phyloP scores from a whole-genome alignment of 2,888 invertebrate species.

The Tetragonula carbonaria region DNA sequence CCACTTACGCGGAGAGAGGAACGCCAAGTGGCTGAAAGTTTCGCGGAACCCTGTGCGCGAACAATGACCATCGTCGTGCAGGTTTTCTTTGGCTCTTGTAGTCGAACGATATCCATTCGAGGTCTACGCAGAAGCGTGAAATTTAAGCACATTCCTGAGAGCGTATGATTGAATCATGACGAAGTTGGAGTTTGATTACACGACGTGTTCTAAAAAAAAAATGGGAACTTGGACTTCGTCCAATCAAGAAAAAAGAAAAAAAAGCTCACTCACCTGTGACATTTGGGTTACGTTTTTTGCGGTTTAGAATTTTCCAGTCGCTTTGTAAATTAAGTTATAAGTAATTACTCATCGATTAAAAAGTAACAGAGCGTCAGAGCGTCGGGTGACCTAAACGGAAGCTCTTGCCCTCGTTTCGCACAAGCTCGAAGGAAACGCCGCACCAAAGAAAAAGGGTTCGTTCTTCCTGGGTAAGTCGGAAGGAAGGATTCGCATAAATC shows the following conservation, averaged over 20 bases:
- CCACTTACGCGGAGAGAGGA: background rate
- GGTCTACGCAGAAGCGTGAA: background rate
- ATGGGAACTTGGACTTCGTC: no score
- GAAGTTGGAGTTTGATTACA: no score
- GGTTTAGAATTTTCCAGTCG: no score
- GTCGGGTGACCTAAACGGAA: constrained; percentile 49
- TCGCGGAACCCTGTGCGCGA: constrained; percentile 1
- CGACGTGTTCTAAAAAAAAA: no score
- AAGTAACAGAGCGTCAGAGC: constrained; percentile 33
- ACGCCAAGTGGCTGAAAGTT: background rate
- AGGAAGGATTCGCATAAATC: constrained; percentile 81
- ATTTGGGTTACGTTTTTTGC: no score
- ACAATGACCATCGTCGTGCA: constrained; percentile 1
- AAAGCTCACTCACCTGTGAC: no score
- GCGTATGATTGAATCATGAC: no score
- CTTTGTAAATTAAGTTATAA: no score
- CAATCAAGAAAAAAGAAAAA: no score
- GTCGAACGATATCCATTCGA: background rate
- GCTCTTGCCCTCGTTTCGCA: constrained; percentile 17
- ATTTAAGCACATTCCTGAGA: background rate
- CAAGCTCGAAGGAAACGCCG: constrained; percentile 41
- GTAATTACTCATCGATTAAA: constrained; percentile 32
- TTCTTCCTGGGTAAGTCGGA: constrained; percentile 62
- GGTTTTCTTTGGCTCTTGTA: background rate
- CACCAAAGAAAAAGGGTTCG: constrained; percentile 62